Evolutionary conservation across 2,113 vertebrate species (phyloP), one percentile per base, ranked within the genome.

Genomic region (Nannobrachium achirus): DNA sequence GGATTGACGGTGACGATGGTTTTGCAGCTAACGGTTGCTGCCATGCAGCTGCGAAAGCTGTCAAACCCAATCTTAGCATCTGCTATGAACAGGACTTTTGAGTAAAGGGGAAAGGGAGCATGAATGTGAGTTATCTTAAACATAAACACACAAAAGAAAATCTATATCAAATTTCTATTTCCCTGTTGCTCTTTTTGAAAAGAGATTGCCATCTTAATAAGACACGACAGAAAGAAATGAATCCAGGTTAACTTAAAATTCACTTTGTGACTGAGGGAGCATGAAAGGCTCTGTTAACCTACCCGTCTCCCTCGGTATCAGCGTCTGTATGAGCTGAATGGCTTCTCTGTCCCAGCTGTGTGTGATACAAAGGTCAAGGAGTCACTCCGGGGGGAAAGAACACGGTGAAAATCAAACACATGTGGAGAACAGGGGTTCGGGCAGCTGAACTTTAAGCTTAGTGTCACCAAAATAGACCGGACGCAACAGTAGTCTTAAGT

Each of bases 1-100:
- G 98, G 98, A 69, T 98, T 97, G 42, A 95, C 89, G 59, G 98
- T 99, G 66, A 99, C 93, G 73, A 99, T 95, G 74, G 94, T 98
- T 91, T 96, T 99, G 40, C 95, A 95, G 82, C 92, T 96, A 61
- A 95, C 91, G 7, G 94, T 95, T 69, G 98, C 96, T 70, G 89
- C 87, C 98, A 99, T 99, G 78, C 92, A 79, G 65, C 93, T 95
- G 75, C 96, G 94, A 84, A 96, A 99, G 84, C 91, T 95, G 90
- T 99, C 97, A 92, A 96, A 98, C 83, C 85, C 95, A 78, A 97
- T 95, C 87, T 95, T 95, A 56, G 94, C 91, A 42, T 99, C 98
- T 10, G 96, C 89, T 56, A 96, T 93, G 89, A 99, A 99, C 88
- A 99, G 93, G 63, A 99, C 98, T 99, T 33, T 91, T 59, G 77